phyloP scores from a whole-genome alignment of 1,140 invertebrate genomes.

The Sitobion miscanthi region DNA sequence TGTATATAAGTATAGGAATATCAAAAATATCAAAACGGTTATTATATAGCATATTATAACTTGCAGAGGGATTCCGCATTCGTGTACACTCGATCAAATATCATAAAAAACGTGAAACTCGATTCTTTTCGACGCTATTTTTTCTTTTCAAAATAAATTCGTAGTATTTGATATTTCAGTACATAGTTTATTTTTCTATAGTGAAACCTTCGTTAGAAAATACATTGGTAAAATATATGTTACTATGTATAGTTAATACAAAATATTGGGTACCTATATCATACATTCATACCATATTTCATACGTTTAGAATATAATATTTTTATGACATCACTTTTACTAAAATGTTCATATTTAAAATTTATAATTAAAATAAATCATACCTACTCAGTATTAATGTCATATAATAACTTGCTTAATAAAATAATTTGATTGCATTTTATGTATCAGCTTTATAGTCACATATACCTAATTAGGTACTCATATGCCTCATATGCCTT shows the following conservation, averaged over 20 bases:
- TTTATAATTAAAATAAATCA: not conserved
- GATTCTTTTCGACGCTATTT: not conserved
- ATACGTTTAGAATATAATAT: not conserved
- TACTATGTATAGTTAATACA: no score
- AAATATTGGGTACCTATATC: not conserved
- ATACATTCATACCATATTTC: not conserved
- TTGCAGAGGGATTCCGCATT: not conserved
- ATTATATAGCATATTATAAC: not conserved
- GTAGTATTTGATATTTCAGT: not conserved
- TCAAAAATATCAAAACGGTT: not conserved
- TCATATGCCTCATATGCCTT: no score
- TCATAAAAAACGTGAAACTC: not conserved
- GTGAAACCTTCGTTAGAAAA: not conserved
- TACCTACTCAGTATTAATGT: not conserved
- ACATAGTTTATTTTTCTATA: not conserved
- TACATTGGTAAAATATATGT: not conserved
- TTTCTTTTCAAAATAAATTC: not conserved
- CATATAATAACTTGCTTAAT: not conserved
- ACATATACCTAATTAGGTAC: no score
- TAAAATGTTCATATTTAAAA: not conserved
- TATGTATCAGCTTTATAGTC: not conserved
- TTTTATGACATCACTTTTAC: not conserved
- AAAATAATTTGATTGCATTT: not conserved
- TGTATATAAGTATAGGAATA: not conserved
- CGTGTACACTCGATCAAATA: not conserved